Evolutionary conservation across 1,140 invertebrate genomes (phyloP), one percentile per base, ranked within the genome.

Genomic region (Drosophila elegans): DNA sequence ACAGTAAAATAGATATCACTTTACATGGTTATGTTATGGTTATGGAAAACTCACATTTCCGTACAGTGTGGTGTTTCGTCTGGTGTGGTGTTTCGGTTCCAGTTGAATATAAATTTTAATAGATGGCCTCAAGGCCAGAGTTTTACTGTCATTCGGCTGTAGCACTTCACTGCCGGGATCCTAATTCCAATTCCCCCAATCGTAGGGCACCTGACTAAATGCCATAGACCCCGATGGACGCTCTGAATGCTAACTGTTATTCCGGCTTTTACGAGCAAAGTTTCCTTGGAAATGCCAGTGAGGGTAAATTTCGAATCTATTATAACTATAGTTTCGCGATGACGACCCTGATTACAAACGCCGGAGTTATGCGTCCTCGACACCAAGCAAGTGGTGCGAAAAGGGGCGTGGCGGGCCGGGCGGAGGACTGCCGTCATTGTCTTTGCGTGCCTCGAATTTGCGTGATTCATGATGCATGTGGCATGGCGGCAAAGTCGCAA

Each of bases 381-480:
- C 73, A 76, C 73, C 73, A 55, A 38, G 62, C 44, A 66, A 21
- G 73, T 64, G 63, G 72, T 76, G 73, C 61, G 73, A 75, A 76
- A 76, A 45, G 34, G 32, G 44, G 27, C 36, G 42, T 44, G 13
- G 3, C 16, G 13, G 42, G 4, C 13, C 2, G 9, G 42, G 29
- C 5, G 3, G 13, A 29, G 54, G 56, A 57, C 81, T 78, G 81
- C 74, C 83, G 83, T 86, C 82, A 86, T 88, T 88, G 46, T 88
- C 76, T 88, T 69, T 82, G 82, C 83, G 78, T 86, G 82, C 48
- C 64, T 32, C 48, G 63, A 41, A 71, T 36, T 88, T 82, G 83
- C 82, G 82, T 86, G 82, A 86, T 88, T 86, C 83, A 86, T 80
- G 82, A 54, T 83, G 73, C 80, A 85, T 73, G 79, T 32, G 41